Evolutionary conservation across 2,113 vertebrate species (phyloP), one percentile per base, ranked within the genome.

Genomic region (Melanostigma gelatinosum): DNA sequence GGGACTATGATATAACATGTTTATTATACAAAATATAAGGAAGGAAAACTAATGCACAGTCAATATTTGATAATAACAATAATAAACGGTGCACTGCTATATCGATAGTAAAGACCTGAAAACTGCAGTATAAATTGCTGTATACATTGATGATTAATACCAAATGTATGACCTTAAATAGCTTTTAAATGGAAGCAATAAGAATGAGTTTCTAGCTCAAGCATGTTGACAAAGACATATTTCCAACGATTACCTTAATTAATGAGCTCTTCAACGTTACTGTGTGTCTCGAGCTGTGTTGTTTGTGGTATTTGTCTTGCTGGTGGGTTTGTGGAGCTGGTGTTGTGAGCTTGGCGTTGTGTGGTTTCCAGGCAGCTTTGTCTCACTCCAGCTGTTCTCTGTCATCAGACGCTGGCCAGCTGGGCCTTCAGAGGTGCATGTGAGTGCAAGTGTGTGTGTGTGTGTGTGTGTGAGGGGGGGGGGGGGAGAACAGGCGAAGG

Each of bases 301-400:
- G 54, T 11, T 27, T 27, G 12, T 4, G 22, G 8, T 6, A 32
- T 72, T 22, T 27, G 20, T 72, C 68, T 18, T 20, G 8, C 1
- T 65, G 60, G 16, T 36, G 54, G 50, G 18, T 42, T 68, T 71
- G 69, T 73, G 58, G 60, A 18, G 74, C 69, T 64, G 64, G 9
- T 75, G 83, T 82, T 66, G 34, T 22, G 4, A 73, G 77, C 61
- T 60, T 0, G 6, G 9, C 10, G 13, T 75, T 38, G 52, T 68
- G 58, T 15, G 62, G 48, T 77, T 89, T 89, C 60, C 50, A 80
- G 74, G 72, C 72, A 83, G 81, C 82, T 83, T 87, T 78, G 78
- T 77, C 67, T 55, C 32, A 40, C 87, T 93, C 92, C 94, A 95
- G 94, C 94, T 95, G 95, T 94, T 93, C 87, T 83, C 82, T 84